phyloP scores from a whole-genome alignment of 2,113 vertebrate species.

The Rhadina sibilatrix region DNA sequence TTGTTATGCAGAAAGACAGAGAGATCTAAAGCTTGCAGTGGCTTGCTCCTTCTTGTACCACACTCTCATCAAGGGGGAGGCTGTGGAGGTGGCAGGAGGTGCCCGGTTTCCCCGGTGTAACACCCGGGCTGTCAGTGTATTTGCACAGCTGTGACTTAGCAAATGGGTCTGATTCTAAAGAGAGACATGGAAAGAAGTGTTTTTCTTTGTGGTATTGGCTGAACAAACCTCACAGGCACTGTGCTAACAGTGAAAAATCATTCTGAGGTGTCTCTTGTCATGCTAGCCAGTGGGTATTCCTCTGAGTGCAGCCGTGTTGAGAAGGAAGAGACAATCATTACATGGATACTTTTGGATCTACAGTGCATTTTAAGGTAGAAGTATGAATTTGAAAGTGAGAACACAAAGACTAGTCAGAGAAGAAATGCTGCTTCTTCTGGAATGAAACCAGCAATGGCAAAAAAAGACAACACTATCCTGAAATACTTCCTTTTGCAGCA shows the following conservation, averaged over 20 bases:
- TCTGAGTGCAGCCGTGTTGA: neutral
- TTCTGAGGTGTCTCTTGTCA: neutral
- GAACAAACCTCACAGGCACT: neutral
- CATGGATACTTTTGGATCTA: neutral
- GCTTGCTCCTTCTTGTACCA: neutral
- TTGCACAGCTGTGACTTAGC: conserved; percentile 24
- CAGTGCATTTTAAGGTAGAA: neutral
- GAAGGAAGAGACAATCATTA: neutral
- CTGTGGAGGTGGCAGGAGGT: neutral
- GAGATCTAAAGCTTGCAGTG: neutral
- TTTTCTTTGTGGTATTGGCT: conserved; percentile 18
- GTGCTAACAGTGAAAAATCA: conserved; percentile 22
- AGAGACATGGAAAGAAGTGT: neutral
- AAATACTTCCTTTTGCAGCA: neutral
- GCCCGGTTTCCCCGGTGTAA: neutral
- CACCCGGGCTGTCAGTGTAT: neutral
- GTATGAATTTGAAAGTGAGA: neutral
- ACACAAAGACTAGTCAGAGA: neutral
- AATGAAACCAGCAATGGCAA: neutral
- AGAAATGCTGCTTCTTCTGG: neutral
- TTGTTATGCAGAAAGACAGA: neutral
- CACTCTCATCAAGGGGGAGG: neutral
- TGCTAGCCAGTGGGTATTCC: neutral
- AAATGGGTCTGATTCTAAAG: neutral
- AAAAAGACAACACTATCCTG: neutral